A percentile compares a stretch with the other conserved stretches of the same genome.
phyloP scores from a whole-genome alignment of 2,113 vertebrate genomes.

The Montifringilla adamsi region DNA sequence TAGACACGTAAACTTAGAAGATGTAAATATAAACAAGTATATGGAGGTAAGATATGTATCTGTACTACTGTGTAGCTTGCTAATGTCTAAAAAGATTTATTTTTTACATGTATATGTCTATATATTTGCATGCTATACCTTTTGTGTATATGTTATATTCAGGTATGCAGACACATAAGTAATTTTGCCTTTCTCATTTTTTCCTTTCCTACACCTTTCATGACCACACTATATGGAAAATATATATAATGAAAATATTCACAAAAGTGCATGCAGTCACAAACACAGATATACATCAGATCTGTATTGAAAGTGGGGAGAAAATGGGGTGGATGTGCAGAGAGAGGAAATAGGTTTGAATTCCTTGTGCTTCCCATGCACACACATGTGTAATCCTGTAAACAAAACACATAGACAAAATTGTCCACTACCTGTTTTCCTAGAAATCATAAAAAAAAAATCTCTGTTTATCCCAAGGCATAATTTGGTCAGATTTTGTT shows the following conservation, averaged over 20 bases:
- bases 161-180: neutral
- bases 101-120: neutral
- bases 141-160: neutral
- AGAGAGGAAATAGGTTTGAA: rapidly evolving
- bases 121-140: neutral
- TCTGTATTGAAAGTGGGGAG: neutral
- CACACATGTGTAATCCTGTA: rapidly evolving
- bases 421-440: conserved; percentile 20
- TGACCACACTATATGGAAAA: neutral
- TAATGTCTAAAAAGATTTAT: neutral
- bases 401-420: rapidly evolving
- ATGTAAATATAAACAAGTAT: neutral
- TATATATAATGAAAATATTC: neutral
- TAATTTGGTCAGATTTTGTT: conserved; percentile 61
- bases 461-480: conserved; percentile 34
- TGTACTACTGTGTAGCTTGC: neutral
- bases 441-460: conserved; percentile 44
- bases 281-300: neutral
- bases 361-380: neutral
- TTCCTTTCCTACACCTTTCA: neutral
- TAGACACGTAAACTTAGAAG: neutral
- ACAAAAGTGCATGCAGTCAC: neutral
- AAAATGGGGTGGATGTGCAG: neutral
- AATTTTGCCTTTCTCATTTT: neutral
- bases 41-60: neutral